Base-by-base conservation (phyloP, 2,797 vertebrate species). In the Aulostomus chinensis region DNA sequence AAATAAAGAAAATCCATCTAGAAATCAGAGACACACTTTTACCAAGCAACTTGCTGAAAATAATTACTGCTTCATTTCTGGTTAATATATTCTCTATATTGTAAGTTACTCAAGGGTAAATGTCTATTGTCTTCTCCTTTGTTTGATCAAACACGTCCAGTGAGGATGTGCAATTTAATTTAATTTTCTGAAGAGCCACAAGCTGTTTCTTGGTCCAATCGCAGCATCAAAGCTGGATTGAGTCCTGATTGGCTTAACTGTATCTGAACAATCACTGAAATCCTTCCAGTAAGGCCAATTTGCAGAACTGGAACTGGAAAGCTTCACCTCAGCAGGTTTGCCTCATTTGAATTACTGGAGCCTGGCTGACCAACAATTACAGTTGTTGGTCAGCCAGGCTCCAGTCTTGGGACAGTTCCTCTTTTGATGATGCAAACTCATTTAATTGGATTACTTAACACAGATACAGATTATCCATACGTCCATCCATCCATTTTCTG, bases 211-310 rank as follows among this genome's bases (percentile, higher is more conserved):
- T 51, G 58, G 32, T 54, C 54, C 58, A 64, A 59, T 79, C 73
- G 65, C 21, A 40, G 39, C 40, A 49, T 60, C 34, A 55, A 58
- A 68, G 48, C 65, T 77, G 69, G 71, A 63, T 60, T 45, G 0
- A 1, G 20, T 67, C 55, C 52, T 73, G 76, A 83, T 73, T 83
- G 63, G 74, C 64, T 58, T 38, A 54, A 40, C 14, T 8, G 30
- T 52, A 55, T 72, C 58, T 9, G 47, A 76, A 71, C 75, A 76
- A 73, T 60, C 35, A 32, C 59, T 62, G 49, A 80, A 81, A 81
- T 68, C 57, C 46, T 74, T 80, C 78, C 78, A 80, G 72, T 81
- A 73, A 77, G 61, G 31, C 46, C 53, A 43, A 56, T 74, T 70
- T 64, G 77, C 57, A 53, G 41, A 39, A 21, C 43, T 66, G 59